Evolutionary conservation across 2,113 vertebrate species (phyloP).

Genomic region (Notiomystis cincta): DNA sequence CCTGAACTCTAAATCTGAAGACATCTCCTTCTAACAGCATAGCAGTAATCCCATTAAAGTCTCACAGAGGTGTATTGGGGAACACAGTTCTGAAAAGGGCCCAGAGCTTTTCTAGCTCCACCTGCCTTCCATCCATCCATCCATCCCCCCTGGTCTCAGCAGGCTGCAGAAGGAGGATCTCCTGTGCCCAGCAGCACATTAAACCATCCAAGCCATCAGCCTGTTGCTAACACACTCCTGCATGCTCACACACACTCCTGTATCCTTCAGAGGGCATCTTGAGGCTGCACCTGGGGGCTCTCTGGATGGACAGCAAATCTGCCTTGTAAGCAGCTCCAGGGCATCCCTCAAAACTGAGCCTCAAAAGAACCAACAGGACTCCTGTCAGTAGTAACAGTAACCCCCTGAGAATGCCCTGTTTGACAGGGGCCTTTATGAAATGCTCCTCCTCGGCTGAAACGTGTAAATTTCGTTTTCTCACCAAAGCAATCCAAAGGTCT

Average conservation of each 20-base stretch:
- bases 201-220: not conserved
- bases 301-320: not conserved
- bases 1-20: not conserved
- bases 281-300: not conserved
- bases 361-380: not conserved
- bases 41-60: not conserved
- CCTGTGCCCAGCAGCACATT: not conserved
- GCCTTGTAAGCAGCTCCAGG: not conserved
- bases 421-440: not conserved
- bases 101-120: not conserved
- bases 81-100: not conserved
- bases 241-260: not conserved
- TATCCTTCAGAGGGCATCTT: not conserved
- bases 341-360: not conserved
- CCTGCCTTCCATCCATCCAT: not conserved
- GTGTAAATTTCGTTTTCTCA: not conserved
- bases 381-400: not conserved
- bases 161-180: not conserved
- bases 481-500: not conserved
- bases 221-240: not conserved
- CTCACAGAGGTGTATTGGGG: rapidly evolving
- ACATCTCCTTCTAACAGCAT: not conserved
- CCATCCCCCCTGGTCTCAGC: not conserved
- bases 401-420: not conserved
- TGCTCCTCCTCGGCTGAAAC: not conserved